phyloP scores from a whole-genome alignment of 2,888 invertebrate species.

The Byasa hedistus region DNA sequence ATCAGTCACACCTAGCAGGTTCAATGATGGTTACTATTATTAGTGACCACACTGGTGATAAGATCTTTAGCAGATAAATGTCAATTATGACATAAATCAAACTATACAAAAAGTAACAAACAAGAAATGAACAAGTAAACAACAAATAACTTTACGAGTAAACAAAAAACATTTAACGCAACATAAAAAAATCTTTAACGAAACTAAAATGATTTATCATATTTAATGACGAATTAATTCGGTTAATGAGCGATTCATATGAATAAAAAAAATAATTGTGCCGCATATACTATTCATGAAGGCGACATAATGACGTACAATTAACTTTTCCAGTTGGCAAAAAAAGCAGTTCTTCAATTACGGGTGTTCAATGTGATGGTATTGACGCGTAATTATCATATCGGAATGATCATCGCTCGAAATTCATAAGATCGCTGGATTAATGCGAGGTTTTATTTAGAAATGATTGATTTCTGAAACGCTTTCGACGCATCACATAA shows the following conservation, averaged over 20 bases:
- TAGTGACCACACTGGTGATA: no score
- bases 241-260: not conserved
- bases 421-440: constrained; percentile 13
- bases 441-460: constrained; percentile 7
- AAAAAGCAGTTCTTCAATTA: constrained; percentile 9
- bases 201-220: not conserved
- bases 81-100: not conserved
- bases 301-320: not conserved
- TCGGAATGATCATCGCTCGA: not conserved
- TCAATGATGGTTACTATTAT: no score
- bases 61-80: no score
- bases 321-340: constrained; percentile 9
- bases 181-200: not conserved
- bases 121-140: not conserved
- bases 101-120: not conserved
- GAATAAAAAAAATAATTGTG: not conserved
- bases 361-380: constrained; percentile 2
- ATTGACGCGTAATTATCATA: constrained; percentile 2
- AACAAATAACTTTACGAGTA: not conserved
- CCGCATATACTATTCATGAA: not conserved
- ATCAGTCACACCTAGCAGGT: no score
- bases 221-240: not conserved
- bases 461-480: not conserved
- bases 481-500: constrained; percentile 13
- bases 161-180: not conserved